Evolutionary conservation across 1,140 invertebrate species (phyloP), one percentile per base, ranked within the genome.

Genomic region (Saccostrea glomerata): DNA sequence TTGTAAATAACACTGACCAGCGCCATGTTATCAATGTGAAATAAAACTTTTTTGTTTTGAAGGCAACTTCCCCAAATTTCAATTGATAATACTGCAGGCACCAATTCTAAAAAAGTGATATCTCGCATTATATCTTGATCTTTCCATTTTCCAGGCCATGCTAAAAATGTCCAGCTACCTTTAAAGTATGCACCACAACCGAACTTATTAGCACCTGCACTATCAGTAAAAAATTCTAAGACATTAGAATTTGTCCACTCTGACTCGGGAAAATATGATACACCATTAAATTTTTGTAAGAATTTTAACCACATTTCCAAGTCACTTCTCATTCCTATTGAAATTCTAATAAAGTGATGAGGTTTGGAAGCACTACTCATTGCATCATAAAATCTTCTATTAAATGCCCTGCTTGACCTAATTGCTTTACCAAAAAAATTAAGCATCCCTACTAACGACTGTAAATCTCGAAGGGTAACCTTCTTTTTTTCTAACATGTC

Each of bases 161-260:
- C 30, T 4, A 13, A 17, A 58, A 58, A 58, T 13, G 15, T 13
- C 87, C 87, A 90, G 1, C 66, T 20, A 13, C 40, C 47, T 17
- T 73, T 12, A 58, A 85, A 87, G 58, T 66, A 88, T 40, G 73
- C 82, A 13, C 82, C 89, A 84, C 77, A 84, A 5, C 89, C 85
- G 0, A 84, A 30, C 2, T 89, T 25, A 11, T n/a, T 6, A 17
- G 15, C 25, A 36, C 88, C 90, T 60, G 88, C 87, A 77, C 86
- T 90, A 60, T 90, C 90, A 0, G 88, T 89, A 54, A 20, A 90
- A 17, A 90, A 63, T 30, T 90, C 3, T 20, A 90, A 56, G 11
- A 55, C n/a, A 25, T 66, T 12, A 63, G 83, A 83, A 55, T 73
- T 54, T 17, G 87, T 54, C 90, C 90, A 90, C 0, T 36, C 20